Evolutionary conservation across 2,888 invertebrate genomes (phyloP).

Genomic region (Blera fallax): DNA sequence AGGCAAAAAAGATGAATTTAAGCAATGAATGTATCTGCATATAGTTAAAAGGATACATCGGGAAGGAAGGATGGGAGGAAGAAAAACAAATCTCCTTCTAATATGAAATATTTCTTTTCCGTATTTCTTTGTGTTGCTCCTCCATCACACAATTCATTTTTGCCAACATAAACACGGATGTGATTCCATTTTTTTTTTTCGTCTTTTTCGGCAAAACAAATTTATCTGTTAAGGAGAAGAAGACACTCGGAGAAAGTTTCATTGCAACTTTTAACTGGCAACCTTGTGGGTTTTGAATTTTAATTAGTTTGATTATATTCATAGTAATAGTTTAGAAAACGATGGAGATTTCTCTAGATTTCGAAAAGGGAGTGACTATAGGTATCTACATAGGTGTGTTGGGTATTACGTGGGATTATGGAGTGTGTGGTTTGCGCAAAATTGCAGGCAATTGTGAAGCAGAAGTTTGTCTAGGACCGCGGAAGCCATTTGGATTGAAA

Average conservation of each 20-base stretch:
- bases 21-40: slow-evolving; percentile 53
- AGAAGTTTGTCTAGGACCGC: too few relatives aligned
- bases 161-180: slow-evolving; percentile 16
- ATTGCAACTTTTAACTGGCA: slow-evolving; percentile 22
- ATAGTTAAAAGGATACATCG: slow-evolving; percentile 37
- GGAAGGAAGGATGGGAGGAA: background rate
- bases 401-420: background rate
- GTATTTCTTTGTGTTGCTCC: slow-evolving; percentile 45
- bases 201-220: background rate
- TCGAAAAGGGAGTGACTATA: background rate
- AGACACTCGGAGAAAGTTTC: slow-evolving; percentile 34
- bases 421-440: background rate
- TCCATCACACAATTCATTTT: slow-evolving; percentile 35
- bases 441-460: background rate
- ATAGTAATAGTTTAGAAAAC: background rate
- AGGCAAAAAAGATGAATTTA: slow-evolving; percentile 13
- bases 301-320: slow-evolving; percentile 52
- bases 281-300: slow-evolving; percentile 49
- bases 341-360: slow-evolving; percentile 5
- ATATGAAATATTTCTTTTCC: slow-evolving; percentile 47
- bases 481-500: too few relatives aligned
- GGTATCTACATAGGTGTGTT: background rate
- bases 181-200: background rate
- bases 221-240: background rate
- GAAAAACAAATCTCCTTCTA: slow-evolving; percentile 33